phyloP scores from a whole-genome alignment of 2,113 vertebrate genomes.

The Eclectus roratus region DNA sequence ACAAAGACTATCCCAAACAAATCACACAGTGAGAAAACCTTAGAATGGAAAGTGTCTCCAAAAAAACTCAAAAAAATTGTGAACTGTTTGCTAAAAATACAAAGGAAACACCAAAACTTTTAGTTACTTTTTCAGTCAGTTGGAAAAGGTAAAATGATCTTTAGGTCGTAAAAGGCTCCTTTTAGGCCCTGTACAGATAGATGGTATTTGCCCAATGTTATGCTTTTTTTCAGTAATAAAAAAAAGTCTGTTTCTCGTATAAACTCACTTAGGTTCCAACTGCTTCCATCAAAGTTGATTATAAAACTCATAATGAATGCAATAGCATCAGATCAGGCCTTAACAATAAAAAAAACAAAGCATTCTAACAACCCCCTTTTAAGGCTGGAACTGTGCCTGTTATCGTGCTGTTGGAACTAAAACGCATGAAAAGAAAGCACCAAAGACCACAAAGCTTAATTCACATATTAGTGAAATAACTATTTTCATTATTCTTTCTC shows the following conservation, averaged over 20 bases:
- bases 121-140: neutral
- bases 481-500: neutral
- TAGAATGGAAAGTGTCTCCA: neutral
- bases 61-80: neutral
- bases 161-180: neutral
- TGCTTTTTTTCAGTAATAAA: neutral
- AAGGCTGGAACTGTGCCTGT: neutral
- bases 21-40: neutral
- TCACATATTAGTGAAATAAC: neutral
- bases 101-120: neutral
- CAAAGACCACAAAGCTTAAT: neutral
- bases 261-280: neutral
- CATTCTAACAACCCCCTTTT: neutral
- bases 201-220: neutral
- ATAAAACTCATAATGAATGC: neutral
- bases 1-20: neutral
- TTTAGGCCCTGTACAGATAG: accelerated
- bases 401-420: neutral
- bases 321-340: neutral
- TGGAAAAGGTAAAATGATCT: neutral
- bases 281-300: neutral
- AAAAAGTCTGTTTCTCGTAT: neutral
- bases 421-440: neutral
- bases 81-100: neutral
- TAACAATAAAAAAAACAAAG: neutral